phyloP scores from a whole-genome alignment of 2,888 invertebrate species.

The Trichogramma dendrolimi region DNA sequence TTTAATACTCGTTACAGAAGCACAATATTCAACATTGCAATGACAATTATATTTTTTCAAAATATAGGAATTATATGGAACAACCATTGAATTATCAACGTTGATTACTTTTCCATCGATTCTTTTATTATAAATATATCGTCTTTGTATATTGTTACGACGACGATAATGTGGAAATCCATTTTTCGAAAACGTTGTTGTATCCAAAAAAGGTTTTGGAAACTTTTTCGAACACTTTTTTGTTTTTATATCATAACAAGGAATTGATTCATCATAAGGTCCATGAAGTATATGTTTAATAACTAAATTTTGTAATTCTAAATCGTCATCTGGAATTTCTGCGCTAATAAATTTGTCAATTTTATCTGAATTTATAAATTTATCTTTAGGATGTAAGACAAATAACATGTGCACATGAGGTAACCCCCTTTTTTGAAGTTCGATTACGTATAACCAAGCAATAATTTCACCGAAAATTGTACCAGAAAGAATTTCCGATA shows the following conservation, averaged over 20 bases:
- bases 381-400: no score
- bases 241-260: slow-evolving; percentile 28
- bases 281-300: slow-evolving; percentile 44
- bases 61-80: no score
- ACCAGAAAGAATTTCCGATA: no score
- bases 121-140: no score
- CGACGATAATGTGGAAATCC: no score
- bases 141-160: no score
- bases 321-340: slow-evolving; percentile 41
- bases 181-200: no score
- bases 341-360: slow-evolving; percentile 33
- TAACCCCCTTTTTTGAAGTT: slow-evolving; percentile 31
- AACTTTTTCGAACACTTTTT: slow-evolving; percentile 36
- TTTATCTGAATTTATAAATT: slow-evolving; percentile 26
- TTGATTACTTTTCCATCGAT: no score
- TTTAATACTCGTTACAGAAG: no score
- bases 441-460: slow-evolving; percentile 28
- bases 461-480: slow-evolving; percentile 27
- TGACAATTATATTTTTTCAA: no score
- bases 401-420: slow-evolving; percentile 20
- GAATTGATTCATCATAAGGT: slow-evolving; percentile 41
- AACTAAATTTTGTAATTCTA: slow-evolving; percentile 38
- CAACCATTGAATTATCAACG: no score
- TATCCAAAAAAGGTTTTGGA: slow-evolving; percentile 33
- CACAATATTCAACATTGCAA: no score